Evolutionary conservation across 2,113 vertebrate species (phyloP).

Genomic region (Pampusana beccarii): DNA sequence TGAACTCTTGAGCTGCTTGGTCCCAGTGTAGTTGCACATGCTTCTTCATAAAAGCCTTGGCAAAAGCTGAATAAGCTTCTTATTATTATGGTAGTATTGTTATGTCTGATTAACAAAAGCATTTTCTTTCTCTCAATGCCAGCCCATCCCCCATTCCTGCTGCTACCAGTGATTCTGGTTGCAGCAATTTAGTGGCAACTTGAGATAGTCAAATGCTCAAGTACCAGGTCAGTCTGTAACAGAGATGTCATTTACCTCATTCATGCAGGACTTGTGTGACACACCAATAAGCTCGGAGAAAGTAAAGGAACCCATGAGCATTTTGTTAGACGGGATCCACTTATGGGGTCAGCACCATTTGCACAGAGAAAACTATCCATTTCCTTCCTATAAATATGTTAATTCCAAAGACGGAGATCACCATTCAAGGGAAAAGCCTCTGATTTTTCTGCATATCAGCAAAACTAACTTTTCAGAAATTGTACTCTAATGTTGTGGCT

Average conservation of each 20-base stretch:
- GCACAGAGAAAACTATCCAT: background rate
- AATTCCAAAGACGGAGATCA: background rate
- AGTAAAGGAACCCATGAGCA: background rate
- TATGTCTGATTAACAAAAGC: background rate
- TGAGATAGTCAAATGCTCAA: fast-evolving
- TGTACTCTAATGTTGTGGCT: background rate
- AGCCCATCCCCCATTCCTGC: background rate
- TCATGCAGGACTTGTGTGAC: background rate
- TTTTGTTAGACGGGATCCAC: background rate
- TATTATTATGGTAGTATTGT: background rate
- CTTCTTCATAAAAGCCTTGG: background rate
- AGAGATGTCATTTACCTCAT: background rate
- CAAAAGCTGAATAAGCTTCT: background rate
- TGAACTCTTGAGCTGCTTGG: background rate
- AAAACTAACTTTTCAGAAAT: background rate
- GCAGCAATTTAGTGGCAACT: background rate
- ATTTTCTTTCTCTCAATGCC: background rate
- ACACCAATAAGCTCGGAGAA: background rate
- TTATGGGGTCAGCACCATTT: background rate
- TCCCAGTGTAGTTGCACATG: background rate
- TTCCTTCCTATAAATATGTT: background rate
- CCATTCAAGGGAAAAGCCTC: background rate
- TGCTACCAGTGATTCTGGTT: background rate
- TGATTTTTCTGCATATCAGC: background rate
- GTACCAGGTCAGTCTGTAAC: background rate